Conservation (phyloP, 2,888 invertebrate genomes). For the Microplitis deprimator region DNA sequence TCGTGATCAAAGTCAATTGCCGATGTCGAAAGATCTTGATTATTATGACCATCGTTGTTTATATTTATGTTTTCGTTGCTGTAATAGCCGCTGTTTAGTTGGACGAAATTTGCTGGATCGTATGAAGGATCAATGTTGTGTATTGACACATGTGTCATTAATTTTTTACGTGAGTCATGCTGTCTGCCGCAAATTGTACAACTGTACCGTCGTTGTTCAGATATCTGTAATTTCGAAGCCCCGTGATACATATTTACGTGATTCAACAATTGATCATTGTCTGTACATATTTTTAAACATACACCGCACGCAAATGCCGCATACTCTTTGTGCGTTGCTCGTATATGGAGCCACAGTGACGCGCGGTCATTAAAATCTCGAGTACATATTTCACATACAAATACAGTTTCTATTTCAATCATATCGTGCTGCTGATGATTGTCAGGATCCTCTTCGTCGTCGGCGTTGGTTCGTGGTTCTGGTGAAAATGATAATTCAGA, state of each 20-base stretch:
- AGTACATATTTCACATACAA: slow-evolving; percentile 72
- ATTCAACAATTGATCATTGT: slow-evolving; percentile 72
- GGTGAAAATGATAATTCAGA: slow-evolving; percentile 53
- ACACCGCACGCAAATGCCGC: slow-evolving; percentile 75
- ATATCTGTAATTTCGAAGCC: slow-evolving; percentile 67
- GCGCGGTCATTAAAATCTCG: slow-evolving; percentile 72
- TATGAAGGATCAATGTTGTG: slow-evolving; percentile 73
- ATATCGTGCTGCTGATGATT: slow-evolving; percentile 64
- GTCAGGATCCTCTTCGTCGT: slow-evolving; percentile 52
- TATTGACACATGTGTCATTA: slow-evolving; percentile 73
- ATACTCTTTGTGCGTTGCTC: slow-evolving; percentile 73
- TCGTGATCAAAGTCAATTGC: slow-evolving; percentile 63
- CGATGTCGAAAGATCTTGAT: slow-evolving; percentile 45
- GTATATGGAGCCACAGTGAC: slow-evolving; percentile 74
- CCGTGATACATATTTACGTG: slow-evolving; percentile 73
- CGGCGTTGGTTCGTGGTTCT: slow-evolving; percentile 58
- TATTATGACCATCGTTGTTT: slow-evolving; percentile 56
- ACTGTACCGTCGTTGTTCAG: slow-evolving; percentile 69
- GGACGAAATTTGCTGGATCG: slow-evolving; percentile 73
- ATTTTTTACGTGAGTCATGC: slow-evolving; percentile 74
- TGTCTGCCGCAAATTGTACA: slow-evolving; percentile 74
- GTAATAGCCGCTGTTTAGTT: slow-evolving; percentile 69
- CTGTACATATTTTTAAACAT: slow-evolving; percentile 73
- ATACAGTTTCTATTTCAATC: slow-evolving; percentile 71
- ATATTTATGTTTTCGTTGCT: slow-evolving; percentile 61